phyloP scores from a whole-genome alignment of 2,113 vertebrate species.

The Cyrtonyx montezumae region DNA sequence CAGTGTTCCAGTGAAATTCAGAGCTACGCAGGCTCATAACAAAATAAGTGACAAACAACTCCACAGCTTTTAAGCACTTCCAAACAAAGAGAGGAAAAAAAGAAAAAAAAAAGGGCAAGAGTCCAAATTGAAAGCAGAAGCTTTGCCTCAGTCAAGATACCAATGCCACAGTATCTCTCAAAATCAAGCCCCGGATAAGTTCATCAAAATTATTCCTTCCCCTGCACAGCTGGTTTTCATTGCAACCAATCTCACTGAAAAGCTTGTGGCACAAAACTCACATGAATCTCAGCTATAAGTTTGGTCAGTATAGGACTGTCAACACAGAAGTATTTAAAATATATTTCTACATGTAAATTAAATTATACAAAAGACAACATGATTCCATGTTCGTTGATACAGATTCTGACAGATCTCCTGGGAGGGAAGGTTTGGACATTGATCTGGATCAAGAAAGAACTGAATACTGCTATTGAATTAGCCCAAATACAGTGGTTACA shows the following conservation, averaged over 20 bases:
- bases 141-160: not conserved
- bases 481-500: conserved; percentile 16
- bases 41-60: not conserved
- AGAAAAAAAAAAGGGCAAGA: not conserved
- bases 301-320: not conserved
- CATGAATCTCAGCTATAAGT: not conserved
- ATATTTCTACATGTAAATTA: not conserved
- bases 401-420: conserved; percentile 7
- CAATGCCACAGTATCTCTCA: not conserved
- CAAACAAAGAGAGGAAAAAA: not conserved
- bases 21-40: not conserved
- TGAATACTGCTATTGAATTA: conserved; percentile 1
- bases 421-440: not conserved
- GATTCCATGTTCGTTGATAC: not conserved
- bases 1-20: not conserved
- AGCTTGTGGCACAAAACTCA: not conserved
- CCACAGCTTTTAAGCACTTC: not conserved
- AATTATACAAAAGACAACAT: not conserved
- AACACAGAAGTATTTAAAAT: not conserved
- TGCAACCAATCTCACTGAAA: not conserved
- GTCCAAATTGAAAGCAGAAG: not conserved
- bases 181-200: not conserved
- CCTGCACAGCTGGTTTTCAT: not conserved
- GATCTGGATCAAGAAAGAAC: conserved; percentile 1
- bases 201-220: not conserved